Percentiles rank a stretch among this genome's conserved stretches.
Conservation (phyloP, 1,140 invertebrate species). For the Cepaea nemoralis region DNA sequence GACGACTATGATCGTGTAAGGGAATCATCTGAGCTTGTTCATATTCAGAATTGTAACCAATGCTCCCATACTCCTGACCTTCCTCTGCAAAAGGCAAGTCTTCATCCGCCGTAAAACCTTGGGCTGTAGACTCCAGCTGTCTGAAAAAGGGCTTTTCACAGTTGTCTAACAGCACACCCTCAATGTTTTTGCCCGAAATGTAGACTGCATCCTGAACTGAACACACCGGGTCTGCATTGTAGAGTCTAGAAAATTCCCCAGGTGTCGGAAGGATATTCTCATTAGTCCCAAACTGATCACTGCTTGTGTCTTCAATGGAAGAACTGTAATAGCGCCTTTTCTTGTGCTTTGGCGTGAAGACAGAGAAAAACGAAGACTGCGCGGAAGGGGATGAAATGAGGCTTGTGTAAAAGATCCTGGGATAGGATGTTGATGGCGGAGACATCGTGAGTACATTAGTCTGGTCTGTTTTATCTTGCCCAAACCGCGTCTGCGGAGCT, state of each 20-base stretch:
- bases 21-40: neutral
- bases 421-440: neutral
- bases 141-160: neutral
- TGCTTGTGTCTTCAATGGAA: neutral
- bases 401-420: conserved; percentile 4
- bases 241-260: neutral
- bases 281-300: neutral
- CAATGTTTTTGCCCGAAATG: neutral
- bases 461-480: neutral
- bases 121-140: neutral
- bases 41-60: neutral
- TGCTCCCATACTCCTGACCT: neutral
- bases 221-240: neutral
- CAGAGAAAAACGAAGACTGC: neutral
- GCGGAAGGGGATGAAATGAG: neutral
- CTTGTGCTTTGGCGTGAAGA: conserved; percentile 8
- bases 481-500: neutral
- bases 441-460: neutral
- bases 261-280: neutral
- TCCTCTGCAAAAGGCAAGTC: neutral
- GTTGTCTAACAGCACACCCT: neutral
- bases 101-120: neutral
- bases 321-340: neutral
- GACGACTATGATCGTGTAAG: neutral
- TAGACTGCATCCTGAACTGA: neutral